Evolutionary conservation across 2,888 invertebrate species (phyloP).

Genomic region (Pilophorus perplexus): DNA sequence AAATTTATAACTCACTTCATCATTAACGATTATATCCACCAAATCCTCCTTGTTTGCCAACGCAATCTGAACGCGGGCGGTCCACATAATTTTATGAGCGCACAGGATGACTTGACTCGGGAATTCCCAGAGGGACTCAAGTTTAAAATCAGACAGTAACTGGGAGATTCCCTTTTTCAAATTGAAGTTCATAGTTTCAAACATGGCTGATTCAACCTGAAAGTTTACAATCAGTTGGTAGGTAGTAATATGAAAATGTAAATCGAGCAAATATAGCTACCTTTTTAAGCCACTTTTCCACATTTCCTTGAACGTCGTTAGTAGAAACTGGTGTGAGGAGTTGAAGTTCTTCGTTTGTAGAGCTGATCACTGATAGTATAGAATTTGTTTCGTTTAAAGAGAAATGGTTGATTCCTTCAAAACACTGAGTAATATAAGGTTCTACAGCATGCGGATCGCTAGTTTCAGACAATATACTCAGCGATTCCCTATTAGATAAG

Average conservation of each 20-base stretch:
- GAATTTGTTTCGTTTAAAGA: conserved; percentile 74
- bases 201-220: conserved; percentile 69
- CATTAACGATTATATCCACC: too few relatives aligned
- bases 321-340: conserved; percentile 65
- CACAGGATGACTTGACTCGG: conserved; percentile 80
- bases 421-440: conserved; percentile 83
- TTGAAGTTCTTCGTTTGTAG: conserved; percentile 69
- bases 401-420: conserved; percentile 77
- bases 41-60: too few relatives aligned
- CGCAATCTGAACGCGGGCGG: conserved; percentile 56
- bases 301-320: conserved; percentile 72
- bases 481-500: conserved; percentile 84
- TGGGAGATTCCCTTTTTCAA: background rate
- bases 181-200: background rate
- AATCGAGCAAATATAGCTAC: background rate
- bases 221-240: too few relatives aligned
- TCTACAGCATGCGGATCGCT: conserved; percentile 81
- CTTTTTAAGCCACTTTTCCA: conserved; percentile 77
- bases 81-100: conserved; percentile 81
- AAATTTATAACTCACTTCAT: too few relatives aligned
- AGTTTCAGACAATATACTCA: conserved; percentile 86
- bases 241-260: too few relatives aligned
- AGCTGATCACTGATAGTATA: conserved; percentile 77
- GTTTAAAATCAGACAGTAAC: background rate
- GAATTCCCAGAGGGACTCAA: conserved; percentile 60